phyloP scores from a whole-genome alignment of 2,113 vertebrate species.

The Paratilapia polleni region DNA sequence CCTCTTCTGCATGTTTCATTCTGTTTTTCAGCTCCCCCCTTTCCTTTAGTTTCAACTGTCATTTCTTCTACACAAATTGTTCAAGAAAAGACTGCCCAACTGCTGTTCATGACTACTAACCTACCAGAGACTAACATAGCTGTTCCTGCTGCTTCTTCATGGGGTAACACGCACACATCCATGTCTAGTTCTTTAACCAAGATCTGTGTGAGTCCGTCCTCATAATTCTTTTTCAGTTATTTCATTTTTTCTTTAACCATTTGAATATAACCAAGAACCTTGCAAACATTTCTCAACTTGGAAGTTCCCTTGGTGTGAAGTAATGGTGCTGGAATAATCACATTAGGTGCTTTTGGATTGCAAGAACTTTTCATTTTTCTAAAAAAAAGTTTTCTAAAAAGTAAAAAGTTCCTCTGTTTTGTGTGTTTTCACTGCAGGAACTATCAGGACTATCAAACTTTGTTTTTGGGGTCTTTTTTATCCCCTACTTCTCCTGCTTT shows the following conservation, averaged over 20 bases:
- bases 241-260: too few species aligned
- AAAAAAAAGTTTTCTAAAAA: background rate
- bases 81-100: constrained; percentile 2
- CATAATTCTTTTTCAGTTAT: background rate
- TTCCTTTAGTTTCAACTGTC: background rate
- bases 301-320: too few species aligned
- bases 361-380: too few species aligned
- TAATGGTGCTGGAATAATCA: too few species aligned
- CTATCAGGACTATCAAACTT: background rate
- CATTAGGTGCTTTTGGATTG: too few species aligned
- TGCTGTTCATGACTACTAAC: constrained; percentile 29
- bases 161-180: constrained; percentile 37
- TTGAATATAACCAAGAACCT: too few species aligned
- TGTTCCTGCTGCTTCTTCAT: constrained; percentile 1
- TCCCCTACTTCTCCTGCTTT: background rate
- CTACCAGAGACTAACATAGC: constrained; percentile 40
- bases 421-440: background rate
- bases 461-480: background rate
- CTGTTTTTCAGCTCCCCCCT: background rate
- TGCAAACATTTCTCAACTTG: background rate
- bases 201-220: background rate
- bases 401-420: too few species aligned
- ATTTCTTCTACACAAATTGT: constrained; percentile 5
- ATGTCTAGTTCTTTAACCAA: background rate
- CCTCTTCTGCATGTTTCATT: background rate